phyloP scores from a whole-genome alignment of 2,888 invertebrate species.

The Corbicula japonica region DNA sequence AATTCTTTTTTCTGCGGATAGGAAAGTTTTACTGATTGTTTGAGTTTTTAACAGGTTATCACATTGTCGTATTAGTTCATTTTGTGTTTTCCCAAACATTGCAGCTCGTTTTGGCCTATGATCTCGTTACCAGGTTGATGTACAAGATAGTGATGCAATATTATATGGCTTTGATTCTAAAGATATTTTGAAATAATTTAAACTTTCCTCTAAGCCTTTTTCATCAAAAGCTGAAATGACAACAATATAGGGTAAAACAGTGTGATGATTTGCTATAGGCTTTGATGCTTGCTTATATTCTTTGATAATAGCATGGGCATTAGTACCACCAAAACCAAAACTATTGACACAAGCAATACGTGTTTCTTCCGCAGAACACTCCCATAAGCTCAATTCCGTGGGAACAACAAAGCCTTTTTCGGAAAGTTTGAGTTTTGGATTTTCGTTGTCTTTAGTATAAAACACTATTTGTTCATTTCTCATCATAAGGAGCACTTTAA shows the following conservation, averaged over 20 bases:
- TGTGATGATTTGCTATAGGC: not conserved
- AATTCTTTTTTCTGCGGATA: conserved; percentile 20
- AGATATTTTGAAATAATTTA: not conserved
- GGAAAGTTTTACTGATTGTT: not conserved
- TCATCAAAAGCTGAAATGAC: conserved; percentile 30
- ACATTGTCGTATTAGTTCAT: not conserved
- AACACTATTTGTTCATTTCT: conserved; percentile 65
- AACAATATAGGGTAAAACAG: conserved; percentile 11
- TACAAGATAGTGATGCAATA: conserved; percentile 23
- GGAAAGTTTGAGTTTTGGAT: conserved; percentile 61
- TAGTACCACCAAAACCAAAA: conserved; percentile 75
- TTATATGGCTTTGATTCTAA: not conserved
- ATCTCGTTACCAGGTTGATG: conserved; percentile 42
- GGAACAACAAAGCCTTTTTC: conserved; percentile 60
- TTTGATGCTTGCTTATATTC: not conserved
- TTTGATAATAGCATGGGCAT: conserved; percentile 65
- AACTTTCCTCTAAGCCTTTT: not conserved
- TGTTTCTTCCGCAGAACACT: not conserved
- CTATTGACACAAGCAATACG: conserved; percentile 63
- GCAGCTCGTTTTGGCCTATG: conserved; percentile 5
- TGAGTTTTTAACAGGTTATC: not conserved
- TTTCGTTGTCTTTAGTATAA: conserved; percentile 57
- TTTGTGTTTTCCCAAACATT: conserved; percentile 2
- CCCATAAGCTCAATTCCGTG: conserved; percentile 48
- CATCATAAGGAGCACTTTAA: conserved; percentile 75